Evolutionary conservation across 1,140 invertebrate genomes (phyloP), one percentile per base, ranked within the genome.

Genomic region (Ooceraea biroi): DNA sequence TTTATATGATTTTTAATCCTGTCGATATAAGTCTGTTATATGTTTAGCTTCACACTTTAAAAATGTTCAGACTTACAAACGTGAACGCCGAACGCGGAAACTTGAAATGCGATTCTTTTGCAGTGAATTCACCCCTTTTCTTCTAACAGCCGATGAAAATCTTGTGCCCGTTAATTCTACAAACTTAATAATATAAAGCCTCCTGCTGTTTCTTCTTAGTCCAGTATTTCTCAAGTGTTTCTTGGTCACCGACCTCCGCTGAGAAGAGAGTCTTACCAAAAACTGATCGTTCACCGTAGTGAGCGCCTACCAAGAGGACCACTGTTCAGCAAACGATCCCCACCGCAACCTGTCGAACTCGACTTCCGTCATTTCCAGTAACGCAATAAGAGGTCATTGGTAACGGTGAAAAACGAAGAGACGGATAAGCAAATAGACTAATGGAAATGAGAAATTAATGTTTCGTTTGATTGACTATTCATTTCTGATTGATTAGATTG

Each of bases 241-340:
- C 3, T 36, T 36, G 3, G n/a, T 73, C 10, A 7, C 11, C 10
- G 58, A 65, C 48, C 50, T 46, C 50, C 66, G 41, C 84, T 61
- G 76, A 58, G 68, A 57, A 63, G 48, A 77, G 82, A 69, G 8
- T 77, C 85, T 17, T 58, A 87, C 58, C 73, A 85, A 83, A 83
- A 90, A 90, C 87, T 90, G 83, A 89, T 50, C 69, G 78, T 63
- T 36, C 57, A 57, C 10, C 19, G 46, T 50, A 22, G 27, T 58
- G 63, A 69, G 63, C 36, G 52, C 41, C 41, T 17, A 22, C 52
- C 5, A 87, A 57, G 46, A 84, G 60, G 80, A 84, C 65, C 57
- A 63, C 19, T 69, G 27, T 46, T 8, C 44, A 50, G n/a, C 10
- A 66, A 77, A 65, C 71, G 19, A 74, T 85, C 84, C 85, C 85